A percentile compares a stretch with the other conserved stretches of the same genome.
These are phyloP conservation scores for Heptranchias perlo DNA, from an alignment of 2,113 vertebrate species.

Conservation along the genomic window DNA sequence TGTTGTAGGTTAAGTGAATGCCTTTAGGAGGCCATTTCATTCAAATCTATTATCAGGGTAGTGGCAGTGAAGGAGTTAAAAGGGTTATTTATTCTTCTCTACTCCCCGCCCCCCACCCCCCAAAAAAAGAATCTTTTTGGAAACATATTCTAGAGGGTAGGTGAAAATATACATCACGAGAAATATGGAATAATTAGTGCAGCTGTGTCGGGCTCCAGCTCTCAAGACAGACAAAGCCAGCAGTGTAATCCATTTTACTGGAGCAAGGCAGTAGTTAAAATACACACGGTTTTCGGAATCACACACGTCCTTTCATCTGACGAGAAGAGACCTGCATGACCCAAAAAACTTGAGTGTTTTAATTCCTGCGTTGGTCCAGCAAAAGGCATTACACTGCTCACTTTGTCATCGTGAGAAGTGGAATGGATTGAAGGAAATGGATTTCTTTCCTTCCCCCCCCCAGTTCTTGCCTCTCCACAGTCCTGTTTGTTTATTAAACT, in stretches of 20 bases:
- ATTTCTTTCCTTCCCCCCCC: not conserved
- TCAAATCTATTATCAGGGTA: not conserved
- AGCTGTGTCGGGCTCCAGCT: not conserved
- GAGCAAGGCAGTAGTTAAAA: not conserved
- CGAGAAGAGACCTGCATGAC: not conserved
- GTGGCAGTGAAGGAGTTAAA: not conserved
- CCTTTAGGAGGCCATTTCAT: not conserved
- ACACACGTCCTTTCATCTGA: not conserved
- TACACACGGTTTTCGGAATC: not conserved
- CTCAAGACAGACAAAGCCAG: not conserved
- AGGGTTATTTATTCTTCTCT: not conserved
- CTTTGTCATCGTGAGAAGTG: not conserved
- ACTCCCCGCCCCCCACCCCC: not conserved
- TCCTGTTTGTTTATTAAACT: not conserved
- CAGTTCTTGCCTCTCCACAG: not conserved
- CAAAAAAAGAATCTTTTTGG: not conserved
- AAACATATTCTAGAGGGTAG: not conserved
- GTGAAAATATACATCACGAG: not conserved
- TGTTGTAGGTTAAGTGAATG: not conserved
- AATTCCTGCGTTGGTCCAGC: not conserved
- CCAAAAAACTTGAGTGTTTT: not conserved
- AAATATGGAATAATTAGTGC: not conserved
- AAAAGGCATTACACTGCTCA: not conserved
- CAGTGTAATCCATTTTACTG: not conserved
- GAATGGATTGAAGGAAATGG: not conserved